phyloP scores from a whole-genome alignment of 2,888 invertebrate species.

The Heliconius sara region DNA sequence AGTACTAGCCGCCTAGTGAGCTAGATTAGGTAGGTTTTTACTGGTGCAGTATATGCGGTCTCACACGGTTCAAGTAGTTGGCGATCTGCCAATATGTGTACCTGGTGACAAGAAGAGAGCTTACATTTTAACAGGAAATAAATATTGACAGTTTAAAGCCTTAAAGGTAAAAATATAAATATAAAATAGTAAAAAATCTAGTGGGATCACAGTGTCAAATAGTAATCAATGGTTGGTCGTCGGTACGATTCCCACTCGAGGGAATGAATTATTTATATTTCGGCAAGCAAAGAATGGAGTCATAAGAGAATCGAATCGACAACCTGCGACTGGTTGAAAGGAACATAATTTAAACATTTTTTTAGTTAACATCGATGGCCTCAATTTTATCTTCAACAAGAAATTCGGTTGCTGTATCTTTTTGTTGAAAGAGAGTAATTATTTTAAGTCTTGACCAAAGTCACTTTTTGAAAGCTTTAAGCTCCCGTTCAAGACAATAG shows the following conservation, averaged over 20 bases:
- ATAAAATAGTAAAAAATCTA: too few relatives aligned
- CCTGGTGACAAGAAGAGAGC: neutral
- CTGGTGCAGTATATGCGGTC: neutral
- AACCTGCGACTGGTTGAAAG: neutral
- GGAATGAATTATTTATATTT: too few relatives aligned
- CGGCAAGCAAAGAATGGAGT: too few relatives aligned
- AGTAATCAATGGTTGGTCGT: too few relatives aligned
- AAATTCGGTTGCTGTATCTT: neutral
- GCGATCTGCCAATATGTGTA: conserved; percentile 1
- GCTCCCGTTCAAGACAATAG: neutral
- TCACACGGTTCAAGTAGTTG: neutral
- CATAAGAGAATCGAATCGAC: neutral
- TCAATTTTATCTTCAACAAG: neutral
- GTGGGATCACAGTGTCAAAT: too few relatives aligned
- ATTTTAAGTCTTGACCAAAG: neutral
- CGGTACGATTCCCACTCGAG: too few relatives aligned
- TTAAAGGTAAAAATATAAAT: neutral
- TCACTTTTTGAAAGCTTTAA: neutral
- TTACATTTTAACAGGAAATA: neutral
- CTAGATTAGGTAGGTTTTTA: neutral
- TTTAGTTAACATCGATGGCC: neutral
- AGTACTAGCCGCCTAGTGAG: neutral
- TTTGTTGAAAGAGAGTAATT: neutral
- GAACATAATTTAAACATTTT: neutral
- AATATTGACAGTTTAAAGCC: neutral